Evolutionary conservation across 2,888 invertebrate species (phyloP).

Genomic region (Cylindroiulus punctatus): DNA sequence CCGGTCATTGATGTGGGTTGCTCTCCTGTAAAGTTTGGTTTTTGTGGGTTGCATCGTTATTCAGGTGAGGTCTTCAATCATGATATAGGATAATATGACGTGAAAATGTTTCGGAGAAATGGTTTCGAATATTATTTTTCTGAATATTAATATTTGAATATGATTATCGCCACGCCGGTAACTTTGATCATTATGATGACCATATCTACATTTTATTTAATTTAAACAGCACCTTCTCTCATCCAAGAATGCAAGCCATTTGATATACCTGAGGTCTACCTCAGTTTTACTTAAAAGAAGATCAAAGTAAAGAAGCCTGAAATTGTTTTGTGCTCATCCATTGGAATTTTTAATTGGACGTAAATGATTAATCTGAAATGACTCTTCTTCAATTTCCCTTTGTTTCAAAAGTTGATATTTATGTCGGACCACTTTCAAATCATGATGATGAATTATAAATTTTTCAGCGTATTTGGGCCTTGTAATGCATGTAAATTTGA

Average conservation of each 20-base stretch:
- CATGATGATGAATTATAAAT: neutral
- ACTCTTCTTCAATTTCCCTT: neutral
- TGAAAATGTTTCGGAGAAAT: neutral
- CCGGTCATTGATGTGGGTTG: too few species aligned
- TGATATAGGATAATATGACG: neutral
- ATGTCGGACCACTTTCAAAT: neutral
- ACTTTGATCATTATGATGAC: neutral
- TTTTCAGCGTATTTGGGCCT: neutral
- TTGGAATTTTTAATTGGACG: neutral
- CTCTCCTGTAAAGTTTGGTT: too few species aligned
- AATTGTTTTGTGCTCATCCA: neutral
- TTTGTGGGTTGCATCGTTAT: too few species aligned
- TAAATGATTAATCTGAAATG: neutral
- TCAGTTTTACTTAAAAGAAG: neutral
- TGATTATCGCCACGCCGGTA: neutral
- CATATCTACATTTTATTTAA: neutral
- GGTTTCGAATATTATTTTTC: neutral
- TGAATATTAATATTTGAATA: neutral
- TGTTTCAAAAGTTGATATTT: neutral
- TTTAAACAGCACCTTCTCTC: neutral
- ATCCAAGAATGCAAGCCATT: neutral
- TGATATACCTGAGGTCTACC: neutral
- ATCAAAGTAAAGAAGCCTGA: neutral
- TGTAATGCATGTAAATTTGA: neutral
- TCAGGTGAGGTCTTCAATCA: too few species aligned